A percentile compares a stretch with the other conserved stretches of the same genome.
Conservation (phyloP, 1,140 invertebrate genomes). For the Polyergus mexicanus region DNA sequence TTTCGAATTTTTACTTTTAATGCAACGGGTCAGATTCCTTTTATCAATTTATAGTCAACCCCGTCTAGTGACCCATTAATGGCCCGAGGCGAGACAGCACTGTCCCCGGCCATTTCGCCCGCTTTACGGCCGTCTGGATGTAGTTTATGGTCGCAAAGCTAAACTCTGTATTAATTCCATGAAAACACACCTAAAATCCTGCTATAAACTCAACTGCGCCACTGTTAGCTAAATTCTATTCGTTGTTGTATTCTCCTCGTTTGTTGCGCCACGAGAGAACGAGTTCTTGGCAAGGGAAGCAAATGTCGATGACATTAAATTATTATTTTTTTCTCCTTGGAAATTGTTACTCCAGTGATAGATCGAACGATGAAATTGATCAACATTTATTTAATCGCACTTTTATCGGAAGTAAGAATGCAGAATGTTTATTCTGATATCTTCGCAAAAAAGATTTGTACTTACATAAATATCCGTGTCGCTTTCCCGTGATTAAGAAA, state of each 20-base stretch:
- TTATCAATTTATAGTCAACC: constrained; percentile 81
- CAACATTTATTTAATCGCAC: background rate
- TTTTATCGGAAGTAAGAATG: background rate
- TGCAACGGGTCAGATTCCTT: constrained; percentile 74
- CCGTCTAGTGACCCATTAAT: constrained; percentile 82
- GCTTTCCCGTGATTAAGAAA: background rate
- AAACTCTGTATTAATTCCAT: constrained; percentile 84
- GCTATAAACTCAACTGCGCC: constrained; percentile 69
- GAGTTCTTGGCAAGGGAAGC: background rate
- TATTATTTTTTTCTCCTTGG: constrained; percentile 11
- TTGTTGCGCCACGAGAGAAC: background rate
- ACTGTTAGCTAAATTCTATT: constrained; percentile 63
- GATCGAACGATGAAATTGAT: background rate
- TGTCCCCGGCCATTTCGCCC: constrained; percentile 80
- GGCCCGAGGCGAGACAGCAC: constrained; percentile 75
- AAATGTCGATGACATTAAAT: constrained; percentile 44
- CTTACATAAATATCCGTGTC: background rate
- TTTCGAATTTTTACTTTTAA: constrained; percentile 72
- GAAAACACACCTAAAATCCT: constrained; percentile 81
- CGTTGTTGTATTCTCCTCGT: constrained; percentile 57
- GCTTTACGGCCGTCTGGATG: constrained; percentile 82
- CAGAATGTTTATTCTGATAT: background rate
- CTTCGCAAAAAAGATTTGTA: background rate
- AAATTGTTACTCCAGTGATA: background rate
- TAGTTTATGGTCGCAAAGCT: constrained; percentile 82